Evolutionary conservation across 2,888 invertebrate species (phyloP).

Genomic region (Hybos culiciformis): DNA sequence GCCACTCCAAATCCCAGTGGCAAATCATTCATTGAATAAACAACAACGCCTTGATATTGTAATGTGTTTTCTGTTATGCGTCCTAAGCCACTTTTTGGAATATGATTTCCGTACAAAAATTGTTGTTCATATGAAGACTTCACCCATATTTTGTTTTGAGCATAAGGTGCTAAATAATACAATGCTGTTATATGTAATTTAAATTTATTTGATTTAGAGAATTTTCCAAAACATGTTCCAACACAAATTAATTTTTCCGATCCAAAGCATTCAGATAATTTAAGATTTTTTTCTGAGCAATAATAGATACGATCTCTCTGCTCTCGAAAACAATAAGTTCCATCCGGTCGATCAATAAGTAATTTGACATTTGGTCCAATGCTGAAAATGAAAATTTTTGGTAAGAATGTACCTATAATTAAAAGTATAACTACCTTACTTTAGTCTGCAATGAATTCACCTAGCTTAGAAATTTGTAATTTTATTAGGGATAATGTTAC

Average conservation of each 20-base stretch:
- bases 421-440: too few species aligned
- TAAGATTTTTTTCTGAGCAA: conserved; percentile 65
- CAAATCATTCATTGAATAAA: conserved; percentile 86
- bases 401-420: too few species aligned
- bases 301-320: conserved; percentile 89
- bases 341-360: conserved; percentile 91
- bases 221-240: conserved; percentile 97
- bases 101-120: conserved; percentile 93
- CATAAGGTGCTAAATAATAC: conserved; percentile 90
- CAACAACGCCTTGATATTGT: conserved; percentile 85
- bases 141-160: conserved; percentile 93
- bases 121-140: conserved; percentile 94
- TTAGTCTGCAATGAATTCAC: too few species aligned
- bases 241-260: conserved; percentile 62
- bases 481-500: too few species aligned
- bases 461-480: too few species aligned
- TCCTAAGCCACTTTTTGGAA: conserved; percentile 88
- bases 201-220: conserved; percentile 86
- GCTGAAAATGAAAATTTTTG: conserved; percentile 44
- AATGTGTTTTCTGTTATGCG: conserved; percentile 91
- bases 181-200: conserved; percentile 87
- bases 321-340: conserved; percentile 91
- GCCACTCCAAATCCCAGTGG: conserved; percentile 95
- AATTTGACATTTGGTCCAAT: conserved; percentile 90
- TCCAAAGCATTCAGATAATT: conserved; percentile 60